Evolutionary conservation across 2,888 invertebrate genomes (phyloP), one percentile per base, ranked within the genome.

Genomic region (Augochlorella aurata): DNA sequence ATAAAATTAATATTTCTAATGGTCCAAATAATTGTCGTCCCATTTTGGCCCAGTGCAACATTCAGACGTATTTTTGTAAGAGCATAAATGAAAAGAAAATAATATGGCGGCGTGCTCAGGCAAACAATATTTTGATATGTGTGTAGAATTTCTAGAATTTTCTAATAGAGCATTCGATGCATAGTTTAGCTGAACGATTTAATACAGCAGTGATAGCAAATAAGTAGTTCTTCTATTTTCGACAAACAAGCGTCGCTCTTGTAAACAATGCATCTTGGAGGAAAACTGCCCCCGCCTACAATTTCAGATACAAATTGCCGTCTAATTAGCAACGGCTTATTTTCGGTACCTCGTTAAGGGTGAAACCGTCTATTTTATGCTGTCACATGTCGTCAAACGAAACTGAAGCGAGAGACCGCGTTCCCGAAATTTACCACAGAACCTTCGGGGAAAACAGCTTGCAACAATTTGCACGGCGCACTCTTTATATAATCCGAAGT

Each of bases 401-500:
- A 29, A 61, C 14, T 2, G 54, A 18, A 2, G 21, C 16, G 61
- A 14, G 61, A 14, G 47, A 49, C 10, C 44, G 9, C 5, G 9
- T 7, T 50, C 24, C n/a, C n/a, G 7, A n/a, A 66, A n/a, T 44
- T 66, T 8, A 21, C 18, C n/a, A n/a, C 10, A 10, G 18, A 44
- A 16, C 5, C 4, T 50, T 69, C 21, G 14, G 18, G 24, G 63
- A n/a, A 14, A 50, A 70, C 50, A 70, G n/a, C 21, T 70, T 63
- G 69, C 12, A 70, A 50, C 61, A 70, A 21, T 47, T 29, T 63
- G 24, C 16, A 24, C 5, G 14, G 21, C 3, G 21, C 50, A 18
- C 74, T 14, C 50, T 66, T 21, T 38, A 54, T 54, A 52, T 24
- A 52, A 72, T 45, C 3, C 58, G 21, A 58, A 58, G 61, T 61